Evolutionary conservation across 1,140 invertebrate genomes (phyloP), one percentile per base, ranked within the genome.

Genomic region (Aleiodes sp.): DNA sequence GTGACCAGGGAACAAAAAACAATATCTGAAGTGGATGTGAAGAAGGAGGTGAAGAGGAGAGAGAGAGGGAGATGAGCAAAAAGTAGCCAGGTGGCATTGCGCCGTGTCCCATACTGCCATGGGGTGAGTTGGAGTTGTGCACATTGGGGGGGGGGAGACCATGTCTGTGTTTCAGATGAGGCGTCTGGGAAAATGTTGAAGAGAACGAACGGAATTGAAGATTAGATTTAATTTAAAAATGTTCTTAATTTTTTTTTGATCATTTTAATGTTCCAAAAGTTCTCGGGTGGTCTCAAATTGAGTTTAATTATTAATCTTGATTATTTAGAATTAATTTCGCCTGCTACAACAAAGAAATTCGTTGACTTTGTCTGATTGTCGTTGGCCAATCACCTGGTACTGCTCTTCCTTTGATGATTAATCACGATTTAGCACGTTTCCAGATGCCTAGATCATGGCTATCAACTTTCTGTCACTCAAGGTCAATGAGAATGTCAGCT

Each of bases 1-100:
- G 28, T n/a, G 28, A 59, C 9, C 28, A 59, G 56, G 28, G 10
- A 31, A 59, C 28, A 31, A 16, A 59, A 59, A 59, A 59, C 56
- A 59, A 59, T 29, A 59, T 31, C 24, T 29, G 28, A 59, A 52
- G 46, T 61, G 74, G 41, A n/a, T n/a, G n/a, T n/a, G 59, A 73
- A 73, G 70, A 70, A 68, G 70, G 63, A 70, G 68, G 71, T 74
- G 70, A 65, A 71, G 60, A 71, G 65, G 72, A 68, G 46, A 41
- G 56, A 66, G 56, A 64, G 60, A 67, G 56, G 52, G 66, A 43
- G 73, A 70, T 59, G 41, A 62, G 70, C 78, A 85, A 86, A 85
- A 86, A 85, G 78, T 78, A 80, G 80, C 83, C 83, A 86, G 84
- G 83, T 84, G 83, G 83, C 84, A 85, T 85, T 85, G 81, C 81